Conservation (phyloP, 2,888 invertebrate species). For the Furcula furcula region DNA sequence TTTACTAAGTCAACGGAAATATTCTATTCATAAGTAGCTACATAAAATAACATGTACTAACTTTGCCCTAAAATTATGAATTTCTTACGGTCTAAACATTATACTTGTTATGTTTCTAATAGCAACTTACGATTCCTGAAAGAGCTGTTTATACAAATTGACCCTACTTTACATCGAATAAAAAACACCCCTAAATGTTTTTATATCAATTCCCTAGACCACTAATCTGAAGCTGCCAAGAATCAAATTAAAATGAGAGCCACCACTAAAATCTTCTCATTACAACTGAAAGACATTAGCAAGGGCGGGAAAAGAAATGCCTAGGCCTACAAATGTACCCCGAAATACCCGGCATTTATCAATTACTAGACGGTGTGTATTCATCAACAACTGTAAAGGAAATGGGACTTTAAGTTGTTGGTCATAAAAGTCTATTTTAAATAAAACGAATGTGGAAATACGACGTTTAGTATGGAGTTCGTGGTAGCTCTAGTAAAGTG, state of each 20-base stretch:
- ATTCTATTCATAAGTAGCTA: no score
- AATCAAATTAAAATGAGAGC: slow-evolving; percentile 64
- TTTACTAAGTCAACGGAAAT: no score
- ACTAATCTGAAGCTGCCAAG: slow-evolving; percentile 48
- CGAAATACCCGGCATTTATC: slow-evolving; percentile 41
- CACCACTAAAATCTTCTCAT: slow-evolving; percentile 70
- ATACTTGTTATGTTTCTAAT: slow-evolving; percentile 7
- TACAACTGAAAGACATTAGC: slow-evolving; percentile 73
- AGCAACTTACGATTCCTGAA: slow-evolving; percentile 5
- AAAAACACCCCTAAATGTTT: slow-evolving; percentile 23
- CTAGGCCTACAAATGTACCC: slow-evolving; percentile 69
- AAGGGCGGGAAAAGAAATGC: slow-evolving; percentile 69
- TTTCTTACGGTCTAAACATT: slow-evolving; percentile 9
- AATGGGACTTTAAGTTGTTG: slow-evolving; percentile 42
- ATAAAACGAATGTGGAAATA: slow-evolving; percentile 42
- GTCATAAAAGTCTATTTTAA: slow-evolving; percentile 43
- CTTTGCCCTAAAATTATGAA: no score
- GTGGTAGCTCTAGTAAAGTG: slow-evolving; percentile 75
- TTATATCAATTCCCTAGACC: slow-evolving; percentile 34
- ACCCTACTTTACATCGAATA: slow-evolving; percentile 13
- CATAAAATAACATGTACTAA: no score
- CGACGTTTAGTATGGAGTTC: slow-evolving; percentile 45
- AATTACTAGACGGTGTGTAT: slow-evolving; percentile 26
- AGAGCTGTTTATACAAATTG: slow-evolving; percentile 13
- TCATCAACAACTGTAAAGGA: slow-evolving; percentile 20